A percentile compares a stretch with the other conserved stretches of the same genome.
Evolutionary conservation across 2,888 invertebrate genomes (phyloP).

Genomic region (Latrodectus elegans): DNA sequence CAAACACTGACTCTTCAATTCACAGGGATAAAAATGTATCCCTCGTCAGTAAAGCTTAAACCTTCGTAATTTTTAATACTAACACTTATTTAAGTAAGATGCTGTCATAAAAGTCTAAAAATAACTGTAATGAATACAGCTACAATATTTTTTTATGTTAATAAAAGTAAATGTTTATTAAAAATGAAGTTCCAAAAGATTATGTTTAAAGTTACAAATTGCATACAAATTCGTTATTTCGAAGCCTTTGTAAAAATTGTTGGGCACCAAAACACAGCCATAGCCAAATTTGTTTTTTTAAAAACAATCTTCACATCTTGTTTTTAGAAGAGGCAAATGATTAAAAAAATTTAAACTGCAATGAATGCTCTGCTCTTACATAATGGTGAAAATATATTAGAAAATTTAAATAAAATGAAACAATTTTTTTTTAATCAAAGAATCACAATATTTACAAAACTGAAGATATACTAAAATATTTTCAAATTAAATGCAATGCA

Average conservation of each 20-base stretch:
- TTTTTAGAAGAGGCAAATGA: not conserved
- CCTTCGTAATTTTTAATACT: not conserved
- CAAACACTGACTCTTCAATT: constrained; percentile 28
- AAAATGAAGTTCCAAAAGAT: not conserved
- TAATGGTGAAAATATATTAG: not conserved
- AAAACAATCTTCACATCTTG: not conserved
- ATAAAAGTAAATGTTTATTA: not conserved
- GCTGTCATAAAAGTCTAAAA: not conserved
- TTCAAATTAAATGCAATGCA: constrained; percentile 6
- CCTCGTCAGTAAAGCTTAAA: not conserved
- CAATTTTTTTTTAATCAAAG: constrained; percentile 28
- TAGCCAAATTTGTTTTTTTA: not conserved
- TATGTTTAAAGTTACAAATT: constrained; percentile 12
- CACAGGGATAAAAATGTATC: not conserved
- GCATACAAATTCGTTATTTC: constrained; percentile 27
- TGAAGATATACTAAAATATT: constrained; percentile 39
- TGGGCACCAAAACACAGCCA: not conserved
- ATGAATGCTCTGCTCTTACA: not conserved
- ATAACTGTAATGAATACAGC: not conserved
- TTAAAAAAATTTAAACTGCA: not conserved
- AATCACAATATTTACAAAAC: constrained; percentile 61
- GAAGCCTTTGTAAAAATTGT: constrained; percentile 37
- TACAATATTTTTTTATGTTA: not conserved
- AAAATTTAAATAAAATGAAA: constrained; percentile 39
- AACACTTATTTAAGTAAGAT: not conserved